phyloP scores from a whole-genome alignment of 2,888 invertebrate genomes.

The Stenodera caucasica region DNA sequence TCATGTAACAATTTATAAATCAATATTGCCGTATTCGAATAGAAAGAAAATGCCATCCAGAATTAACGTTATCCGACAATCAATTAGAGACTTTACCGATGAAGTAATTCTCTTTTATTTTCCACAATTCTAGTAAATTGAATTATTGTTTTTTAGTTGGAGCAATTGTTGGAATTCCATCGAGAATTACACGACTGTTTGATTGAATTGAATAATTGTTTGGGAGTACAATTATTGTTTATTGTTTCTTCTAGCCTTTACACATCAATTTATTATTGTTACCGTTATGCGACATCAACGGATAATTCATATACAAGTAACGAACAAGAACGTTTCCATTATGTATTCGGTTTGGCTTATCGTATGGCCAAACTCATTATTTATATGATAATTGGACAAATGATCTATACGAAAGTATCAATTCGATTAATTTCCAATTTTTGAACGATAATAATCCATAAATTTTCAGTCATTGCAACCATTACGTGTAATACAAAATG shows the following conservation, averaged over 20 bases:
- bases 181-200: constrained; percentile 22
- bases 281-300: constrained; percentile 13
- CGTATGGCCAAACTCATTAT: constrained; percentile 27
- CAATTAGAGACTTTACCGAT: background rate
- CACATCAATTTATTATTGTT: constrained; percentile 10
- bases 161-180: constrained; percentile 16
- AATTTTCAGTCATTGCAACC: constrained; percentile 10
- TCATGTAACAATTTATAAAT: background rate
- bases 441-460: background rate
- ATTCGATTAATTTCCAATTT: background rate
- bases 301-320: constrained; percentile 25
- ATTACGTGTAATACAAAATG: constrained; percentile 22
- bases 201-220: constrained; percentile 8
- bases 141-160: constrained; percentile 3
- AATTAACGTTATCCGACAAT: background rate
- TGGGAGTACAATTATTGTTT: constrained; percentile 7
- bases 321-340: constrained; percentile 31
- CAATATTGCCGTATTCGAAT: background rate
- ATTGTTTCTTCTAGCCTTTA: constrained; percentile 2
- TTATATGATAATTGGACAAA: constrained; percentile 30
- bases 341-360: constrained; percentile 26
- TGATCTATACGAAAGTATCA: constrained; percentile 15
- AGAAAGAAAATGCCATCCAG: background rate
- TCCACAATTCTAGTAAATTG: too few species aligned
- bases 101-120: background rate